Evolutionary conservation across 2,113 vertebrate species (phyloP).

Genomic region (Perca schrenkii): DNA sequence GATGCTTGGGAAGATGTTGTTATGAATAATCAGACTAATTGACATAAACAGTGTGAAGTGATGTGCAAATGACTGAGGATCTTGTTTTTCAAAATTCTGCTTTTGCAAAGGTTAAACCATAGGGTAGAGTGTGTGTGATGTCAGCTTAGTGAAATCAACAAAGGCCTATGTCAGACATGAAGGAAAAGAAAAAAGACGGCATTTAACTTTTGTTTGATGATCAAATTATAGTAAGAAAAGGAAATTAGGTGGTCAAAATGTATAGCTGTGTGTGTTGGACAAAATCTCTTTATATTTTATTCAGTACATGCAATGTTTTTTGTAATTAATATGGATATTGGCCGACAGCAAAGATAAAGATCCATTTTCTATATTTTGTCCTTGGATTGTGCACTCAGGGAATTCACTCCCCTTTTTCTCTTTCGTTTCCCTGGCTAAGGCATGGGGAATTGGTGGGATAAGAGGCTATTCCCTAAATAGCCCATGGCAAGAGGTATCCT

Average conservation of each 20-base stretch:
- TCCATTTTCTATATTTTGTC: constrained; percentile 87
- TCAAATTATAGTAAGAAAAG: constrained; percentile 38
- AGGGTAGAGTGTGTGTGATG: constrained; percentile 9
- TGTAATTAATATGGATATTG: constrained; percentile 86
- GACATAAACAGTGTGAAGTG: constrained; percentile 74
- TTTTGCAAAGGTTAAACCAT: constrained; percentile 65
- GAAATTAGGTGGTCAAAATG: constrained; percentile 45
- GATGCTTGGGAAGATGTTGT: constrained; percentile 63
- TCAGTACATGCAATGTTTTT: constrained; percentile 71
- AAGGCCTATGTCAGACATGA: constrained; percentile 10
- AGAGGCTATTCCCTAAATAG: constrained; percentile 88
- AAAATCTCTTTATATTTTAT: constrained; percentile 74
- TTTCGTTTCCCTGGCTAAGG: constrained; percentile 78
- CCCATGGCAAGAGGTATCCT: constrained; percentile 87
- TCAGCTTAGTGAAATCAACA: constrained; percentile 22
- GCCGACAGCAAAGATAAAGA: constrained; percentile 87
- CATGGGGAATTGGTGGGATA: constrained; percentile 84
- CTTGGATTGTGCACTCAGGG: constrained; percentile 83
- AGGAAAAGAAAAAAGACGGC: background rate
- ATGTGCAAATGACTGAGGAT: constrained; percentile 64
- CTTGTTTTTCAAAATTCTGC: constrained; percentile 46
- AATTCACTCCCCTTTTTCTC: constrained; percentile 81
- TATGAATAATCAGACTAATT: constrained; percentile 74
- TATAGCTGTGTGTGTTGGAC: constrained; percentile 61
- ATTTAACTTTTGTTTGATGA: constrained; percentile 21